phyloP scores from a whole-genome alignment of 30 jellyfish, hydroid and myxozoan genomes.

The Chrysaora quinquecirrha region DNA sequence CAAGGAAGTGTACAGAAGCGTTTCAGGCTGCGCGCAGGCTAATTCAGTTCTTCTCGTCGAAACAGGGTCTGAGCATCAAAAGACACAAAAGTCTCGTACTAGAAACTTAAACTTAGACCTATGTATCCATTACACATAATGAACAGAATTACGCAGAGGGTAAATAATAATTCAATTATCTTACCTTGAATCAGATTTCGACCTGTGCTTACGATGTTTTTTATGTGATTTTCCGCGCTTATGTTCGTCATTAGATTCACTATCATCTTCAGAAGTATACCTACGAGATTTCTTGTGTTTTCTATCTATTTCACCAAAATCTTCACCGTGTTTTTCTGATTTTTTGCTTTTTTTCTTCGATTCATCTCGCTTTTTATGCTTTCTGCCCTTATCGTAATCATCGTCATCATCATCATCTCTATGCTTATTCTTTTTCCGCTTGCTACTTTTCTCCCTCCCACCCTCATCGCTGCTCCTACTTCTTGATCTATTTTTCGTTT shows the following conservation, averaged over 20 bases:
- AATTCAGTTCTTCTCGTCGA: no score
- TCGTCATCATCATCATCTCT: not conserved
- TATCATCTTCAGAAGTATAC: conserved; percentile 29
- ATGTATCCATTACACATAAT: no score
- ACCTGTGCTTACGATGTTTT: conserved; percentile 68
- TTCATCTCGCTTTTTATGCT: not conserved
- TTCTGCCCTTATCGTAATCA: conserved; percentile 31
- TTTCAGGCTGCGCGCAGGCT: no score
- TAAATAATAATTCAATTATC: not conserved
- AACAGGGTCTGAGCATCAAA: no score
- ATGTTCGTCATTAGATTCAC: conserved; percentile 27
- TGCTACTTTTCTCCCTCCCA: not conserved
- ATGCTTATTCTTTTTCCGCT: conserved; percentile 5
- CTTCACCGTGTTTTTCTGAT: conserved; percentile 1
- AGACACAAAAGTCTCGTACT: no score
- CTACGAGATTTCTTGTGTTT: not conserved
- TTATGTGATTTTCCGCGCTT: conserved; percentile 9
- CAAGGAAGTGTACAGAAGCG: no score
- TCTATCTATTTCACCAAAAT: not conserved
- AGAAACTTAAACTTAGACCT: no score
- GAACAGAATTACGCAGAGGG: no score
- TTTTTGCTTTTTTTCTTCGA: not conserved
- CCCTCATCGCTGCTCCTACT: conserved; percentile 5
- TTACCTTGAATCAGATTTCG: conserved; percentile 70
- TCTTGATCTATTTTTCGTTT: conserved; percentile 7